Evolutionary conservation across 2,888 invertebrate genomes (phyloP), one percentile per base, ranked within the genome.

Genomic region (Synanthedon vespiformis): DNA sequence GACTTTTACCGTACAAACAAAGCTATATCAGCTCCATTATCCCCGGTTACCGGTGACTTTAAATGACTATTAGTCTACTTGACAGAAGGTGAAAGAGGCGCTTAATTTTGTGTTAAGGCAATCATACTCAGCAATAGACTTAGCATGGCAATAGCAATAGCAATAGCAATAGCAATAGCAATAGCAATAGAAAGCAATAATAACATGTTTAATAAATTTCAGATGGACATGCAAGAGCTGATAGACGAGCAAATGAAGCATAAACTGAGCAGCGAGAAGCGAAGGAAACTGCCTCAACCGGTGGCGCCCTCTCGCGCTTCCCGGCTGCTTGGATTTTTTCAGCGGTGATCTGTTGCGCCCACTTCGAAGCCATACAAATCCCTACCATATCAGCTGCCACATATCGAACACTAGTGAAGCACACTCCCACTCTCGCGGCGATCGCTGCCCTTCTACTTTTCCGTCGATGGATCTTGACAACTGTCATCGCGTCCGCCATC

Each of bases 141-240:
- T 3, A n/a, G n/a, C n/a, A n/a, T n/a, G n/a, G n/a, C n/a, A n/a
- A n/a, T n/a, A n/a, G n/a, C n/a, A n/a, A n/a, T n/a, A n/a, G n/a
- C n/a, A n/a, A n/a, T n/a, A n/a, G n/a, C n/a, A n/a, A n/a, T n/a
- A n/a, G n/a, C n/a, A n/a, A n/a, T n/a, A n/a, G n/a, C n/a, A n/a
- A n/a, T n/a, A n/a, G n/a, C n/a, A n/a, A n/a, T n/a, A n/a, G n/a
- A n/a, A n/a, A n/a, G n/a, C n/a, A n/a, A n/a, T n/a, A n/a, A n/a
- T n/a, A 1, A 34, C 2, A 34, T 6, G 1, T 34, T 34, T 34
- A 34, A 34, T 34, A 34, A 16, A 51, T 85, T 86, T 5, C 89
- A 96, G 94, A 95, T 96, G 92, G 97, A 97, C 77, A 96, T 97
- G 95, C 96, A 97, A 69, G 94, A 95, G 69, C 87, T 97, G 48